Evolutionary conservation across 2,888 invertebrate species (phyloP), one percentile per base, ranked within the genome.

Genomic region (Conistra vaccinii): DNA sequence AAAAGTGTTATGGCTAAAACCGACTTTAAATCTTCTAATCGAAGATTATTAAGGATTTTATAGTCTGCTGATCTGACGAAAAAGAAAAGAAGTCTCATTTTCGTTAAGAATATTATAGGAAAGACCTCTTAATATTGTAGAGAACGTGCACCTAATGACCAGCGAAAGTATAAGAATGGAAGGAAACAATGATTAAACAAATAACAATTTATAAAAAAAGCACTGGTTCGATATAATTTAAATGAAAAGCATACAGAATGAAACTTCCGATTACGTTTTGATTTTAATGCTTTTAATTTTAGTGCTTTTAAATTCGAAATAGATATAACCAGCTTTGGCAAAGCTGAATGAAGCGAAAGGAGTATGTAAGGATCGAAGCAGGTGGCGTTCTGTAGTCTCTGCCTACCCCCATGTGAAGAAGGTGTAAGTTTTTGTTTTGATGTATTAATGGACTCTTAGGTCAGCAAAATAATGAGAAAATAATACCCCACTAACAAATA

Each of bases 401-500:
- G n/a, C n/a, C n/a, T n/a, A n/a, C n/a, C n/a, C n/a, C n/a, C n/a
- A n/a, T n/a, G n/a, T n/a, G 39, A 39, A 39, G 35, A 39, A 39
- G 35, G 14, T 4, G 14, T 45, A 4, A 45, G 45, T 45, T 45
- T 17, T 9, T 39, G 39, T 39, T 9, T 39, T 39, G 3, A 45
- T 17, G 45, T 17, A 32, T 29, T 23, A 14, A 65, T 48, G 10
- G 10, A 29, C 14, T 65, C 48, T 32, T 12, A 35, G 1, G 2
- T 57, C 17, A 69, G 9, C 23, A 63, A 45, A 7, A 2, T 62
- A 62, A 53, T 53, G 14, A 63, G 32, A 42, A 68, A 69, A 65
- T 51, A 68, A 77, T 61, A 60, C 32, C 12, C 20, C 7, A 32
- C 35, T 4, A 66, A 35, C 61, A 63, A 71, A 81, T 55, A 80